These are phyloP conservation scores for Hermetia illucens DNA, from an alignment of 1,140 invertebrate genomes.

Conservation along the genomic window DNA sequence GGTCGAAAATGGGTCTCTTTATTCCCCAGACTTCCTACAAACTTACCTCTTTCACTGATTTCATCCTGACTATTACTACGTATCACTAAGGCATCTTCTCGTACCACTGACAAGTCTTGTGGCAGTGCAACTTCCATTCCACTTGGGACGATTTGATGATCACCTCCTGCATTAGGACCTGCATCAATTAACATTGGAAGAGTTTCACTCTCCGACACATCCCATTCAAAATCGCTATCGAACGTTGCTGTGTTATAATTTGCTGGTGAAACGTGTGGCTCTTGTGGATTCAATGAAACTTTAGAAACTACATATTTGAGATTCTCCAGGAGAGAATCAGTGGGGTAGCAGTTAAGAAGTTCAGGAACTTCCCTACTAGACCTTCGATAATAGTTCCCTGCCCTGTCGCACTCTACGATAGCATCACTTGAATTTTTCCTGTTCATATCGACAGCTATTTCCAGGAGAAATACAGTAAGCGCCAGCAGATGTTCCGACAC, in stretches of 20 bases:
- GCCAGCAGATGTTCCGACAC: constrained; percentile 75
- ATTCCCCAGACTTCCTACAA: no score
- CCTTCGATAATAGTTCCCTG: constrained; percentile 11
- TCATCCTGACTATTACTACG: constrained; percentile 19
- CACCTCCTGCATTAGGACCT: constrained; percentile 4
- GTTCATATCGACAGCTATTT: constrained; percentile 60
- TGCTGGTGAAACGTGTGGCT: constrained; percentile 37
- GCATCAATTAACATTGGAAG: constrained; percentile 21
- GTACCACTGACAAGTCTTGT: constrained; percentile 25
- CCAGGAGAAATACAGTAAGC: constrained; percentile 71
- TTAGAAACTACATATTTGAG: constrained; percentile 53
- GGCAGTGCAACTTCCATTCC: constrained; percentile 30
- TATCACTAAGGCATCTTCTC: constrained; percentile 22
- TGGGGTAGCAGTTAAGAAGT: constrained; percentile 57
- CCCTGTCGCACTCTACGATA: constrained; percentile 19
- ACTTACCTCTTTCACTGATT: constrained; percentile 3
- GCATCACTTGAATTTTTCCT: constrained; percentile 21
- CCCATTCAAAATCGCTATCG: constrained; percentile 44
- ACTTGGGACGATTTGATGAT: constrained; percentile 4
- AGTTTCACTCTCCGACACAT: constrained; percentile 33
- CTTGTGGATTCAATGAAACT: constrained; percentile 42
- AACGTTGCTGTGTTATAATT: constrained; percentile 27
- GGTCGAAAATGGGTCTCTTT: no score
- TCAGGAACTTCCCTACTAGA: constrained; percentile 34
- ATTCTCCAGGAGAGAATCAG: constrained; percentile 66